Evolutionary conservation across 2,888 invertebrate genomes (phyloP).

Genomic region (Cosmopolites sordidus): DNA sequence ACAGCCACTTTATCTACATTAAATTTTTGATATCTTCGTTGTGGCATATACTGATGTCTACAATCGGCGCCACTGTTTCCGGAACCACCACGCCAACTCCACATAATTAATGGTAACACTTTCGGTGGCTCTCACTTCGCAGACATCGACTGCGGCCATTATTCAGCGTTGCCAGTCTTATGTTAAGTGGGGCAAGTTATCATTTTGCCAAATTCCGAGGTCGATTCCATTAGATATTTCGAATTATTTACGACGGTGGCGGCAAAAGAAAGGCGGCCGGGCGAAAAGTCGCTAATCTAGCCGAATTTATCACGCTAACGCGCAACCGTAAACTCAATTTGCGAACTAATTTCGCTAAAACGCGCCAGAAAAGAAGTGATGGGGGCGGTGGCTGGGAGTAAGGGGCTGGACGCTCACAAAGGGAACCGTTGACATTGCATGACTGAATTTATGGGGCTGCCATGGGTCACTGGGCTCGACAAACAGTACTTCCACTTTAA

Average conservation of each 20-base stretch:
- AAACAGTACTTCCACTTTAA: too few species aligned
- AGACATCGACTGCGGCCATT: conserved; percentile 15
- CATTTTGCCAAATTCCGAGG: conserved; percentile 18
- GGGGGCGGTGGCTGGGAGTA: too few species aligned
- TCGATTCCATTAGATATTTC: conserved; percentile 19
- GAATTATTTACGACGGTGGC: conserved; percentile 9
- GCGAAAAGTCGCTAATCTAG: not conserved
- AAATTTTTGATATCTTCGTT: too few species aligned
- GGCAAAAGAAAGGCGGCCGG: not conserved
- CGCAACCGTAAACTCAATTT: not conserved
- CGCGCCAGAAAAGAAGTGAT: not conserved
- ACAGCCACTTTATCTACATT: too few species aligned
- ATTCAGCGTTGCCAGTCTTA: conserved; percentile 15
- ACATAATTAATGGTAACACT: conserved; percentile 26
- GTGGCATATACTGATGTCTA: too few species aligned
- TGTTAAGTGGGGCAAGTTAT: conserved; percentile 24
- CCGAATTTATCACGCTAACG: not conserved
- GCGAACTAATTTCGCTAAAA: conserved; percentile 2
- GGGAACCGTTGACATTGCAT: too few species aligned
- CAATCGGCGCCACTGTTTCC: too few species aligned
- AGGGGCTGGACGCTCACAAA: too few species aligned
- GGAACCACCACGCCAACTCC: not conserved
- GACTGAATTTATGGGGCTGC: too few species aligned
- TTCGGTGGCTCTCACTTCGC: conserved; percentile 13
- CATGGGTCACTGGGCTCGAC: too few species aligned